These are phyloP conservation scores for Lepus americanus DNA, from an alignment of 2,113 vertebrate genomes.

Conservation along the genomic window DNA sequence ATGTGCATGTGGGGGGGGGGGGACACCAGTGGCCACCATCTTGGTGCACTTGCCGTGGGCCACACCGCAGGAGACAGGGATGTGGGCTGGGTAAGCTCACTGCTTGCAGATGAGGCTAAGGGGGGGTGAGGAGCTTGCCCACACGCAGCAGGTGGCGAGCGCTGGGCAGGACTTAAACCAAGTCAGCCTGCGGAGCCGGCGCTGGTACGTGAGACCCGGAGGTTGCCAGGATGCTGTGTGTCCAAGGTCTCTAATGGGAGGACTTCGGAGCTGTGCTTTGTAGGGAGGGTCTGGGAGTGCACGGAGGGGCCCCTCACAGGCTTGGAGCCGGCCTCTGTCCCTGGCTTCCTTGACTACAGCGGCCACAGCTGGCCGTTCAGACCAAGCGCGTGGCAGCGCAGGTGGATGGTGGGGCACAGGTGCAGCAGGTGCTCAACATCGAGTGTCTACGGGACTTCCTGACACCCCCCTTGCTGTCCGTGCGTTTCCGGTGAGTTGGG, in stretches of 20 bases:
- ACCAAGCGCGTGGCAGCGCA: slow-evolving; percentile 93
- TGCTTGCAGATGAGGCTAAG: background rate
- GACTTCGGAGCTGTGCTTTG: too few relatives aligned
- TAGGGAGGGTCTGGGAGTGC: background rate
- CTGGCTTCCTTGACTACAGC: slow-evolving; percentile 74
- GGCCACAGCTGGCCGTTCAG: slow-evolving; percentile 94
- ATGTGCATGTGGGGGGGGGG: background rate
- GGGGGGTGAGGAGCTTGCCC: background rate
- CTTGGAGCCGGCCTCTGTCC: background rate
- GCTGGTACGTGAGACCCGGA: too few relatives aligned
- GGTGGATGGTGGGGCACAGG: slow-evolving; percentile 96
- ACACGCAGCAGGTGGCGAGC: background rate
- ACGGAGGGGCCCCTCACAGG: background rate
- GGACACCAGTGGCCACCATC: too few relatives aligned
- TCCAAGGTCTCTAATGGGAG: too few relatives aligned
- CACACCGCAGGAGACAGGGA: background rate
- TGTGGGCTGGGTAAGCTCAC: background rate
- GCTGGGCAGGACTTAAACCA: background rate
- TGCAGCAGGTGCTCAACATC: slow-evolving; percentile 96
- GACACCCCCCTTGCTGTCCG: slow-evolving; percentile 92
- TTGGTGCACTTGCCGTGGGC: background rate
- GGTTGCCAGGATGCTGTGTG: too few relatives aligned
- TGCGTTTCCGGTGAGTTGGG: slow-evolving; percentile 92
- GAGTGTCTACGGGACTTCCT: slow-evolving; percentile 94
- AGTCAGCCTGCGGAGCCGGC: background rate